Conservation (phyloP, 2,797 vertebrate genomes). For the Arrhamphus sclerolepis region DNA sequence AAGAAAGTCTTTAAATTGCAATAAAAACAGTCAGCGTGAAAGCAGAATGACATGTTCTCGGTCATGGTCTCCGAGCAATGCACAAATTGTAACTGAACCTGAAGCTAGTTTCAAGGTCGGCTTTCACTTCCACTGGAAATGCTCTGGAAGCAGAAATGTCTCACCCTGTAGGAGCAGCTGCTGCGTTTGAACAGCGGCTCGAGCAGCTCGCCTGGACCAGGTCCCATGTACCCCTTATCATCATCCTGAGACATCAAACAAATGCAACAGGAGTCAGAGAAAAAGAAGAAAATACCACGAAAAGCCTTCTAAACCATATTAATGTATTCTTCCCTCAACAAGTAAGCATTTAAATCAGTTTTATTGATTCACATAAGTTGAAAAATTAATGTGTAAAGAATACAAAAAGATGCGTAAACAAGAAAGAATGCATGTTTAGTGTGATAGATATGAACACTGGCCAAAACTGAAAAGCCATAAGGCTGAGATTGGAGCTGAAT, state of each 20-base stretch:
- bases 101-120: conserved; percentile 15
- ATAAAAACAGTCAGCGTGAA: not conserved
- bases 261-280: not conserved
- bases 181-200: conserved; percentile 96
- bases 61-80: conserved; percentile 25
- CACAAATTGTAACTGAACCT: not conserved
- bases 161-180: conserved; percentile 97
- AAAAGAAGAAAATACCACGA: not conserved
- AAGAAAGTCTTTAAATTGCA: not conserved
- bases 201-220: conserved; percentile 85
- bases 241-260: conserved; percentile 81
- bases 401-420: no score
- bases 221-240: conserved; percentile 88
- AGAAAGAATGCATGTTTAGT: no score
- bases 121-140: not conserved
- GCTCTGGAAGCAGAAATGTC: conserved; percentile 33
- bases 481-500: no score
- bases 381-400: not conserved
- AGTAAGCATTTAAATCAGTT: not conserved
- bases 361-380: not conserved
- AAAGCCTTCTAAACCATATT: not conserved
- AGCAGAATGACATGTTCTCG: not conserved
- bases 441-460: no score
- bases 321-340: not conserved
- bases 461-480: no score